Conservation (phyloP, 1,140 invertebrate species). For the Tetraneura akinire region DNA sequence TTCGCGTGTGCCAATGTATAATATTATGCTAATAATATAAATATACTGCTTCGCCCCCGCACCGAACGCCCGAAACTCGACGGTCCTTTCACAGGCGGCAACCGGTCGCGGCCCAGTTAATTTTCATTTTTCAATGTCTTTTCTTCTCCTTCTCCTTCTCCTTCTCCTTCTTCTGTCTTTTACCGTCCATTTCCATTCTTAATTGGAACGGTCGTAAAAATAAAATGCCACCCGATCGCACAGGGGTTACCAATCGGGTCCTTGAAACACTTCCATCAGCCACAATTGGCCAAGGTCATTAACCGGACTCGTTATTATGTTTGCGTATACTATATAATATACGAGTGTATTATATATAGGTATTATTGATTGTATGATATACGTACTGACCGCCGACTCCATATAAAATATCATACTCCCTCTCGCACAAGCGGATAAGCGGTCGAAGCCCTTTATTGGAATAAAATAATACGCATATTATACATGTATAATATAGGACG, state of each 20-base stretch:
- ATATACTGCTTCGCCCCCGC: slow-evolving; percentile 15
- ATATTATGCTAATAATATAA: too few relatives aligned
- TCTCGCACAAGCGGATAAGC: background rate
- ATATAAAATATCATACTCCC: too few relatives aligned
- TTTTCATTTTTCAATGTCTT: background rate
- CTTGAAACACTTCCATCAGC: slow-evolving; percentile 24
- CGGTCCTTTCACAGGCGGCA: background rate
- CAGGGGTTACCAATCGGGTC: slow-evolving; percentile 33
- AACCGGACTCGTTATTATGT: slow-evolving; percentile 4
- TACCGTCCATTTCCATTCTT: background rate
- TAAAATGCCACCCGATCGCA: background rate
- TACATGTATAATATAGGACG: too few relatives aligned
- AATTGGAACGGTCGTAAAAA: slow-evolving; percentile 26
- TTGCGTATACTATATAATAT: too few relatives aligned
- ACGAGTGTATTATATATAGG: background rate
- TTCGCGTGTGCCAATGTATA: background rate
- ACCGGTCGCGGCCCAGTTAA: slow-evolving; percentile 34
- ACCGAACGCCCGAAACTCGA: background rate
- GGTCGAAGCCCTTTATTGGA: background rate
- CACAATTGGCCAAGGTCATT: slow-evolving; percentile 46
- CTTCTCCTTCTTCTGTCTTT: too few relatives aligned
- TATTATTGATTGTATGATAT: too few relatives aligned
- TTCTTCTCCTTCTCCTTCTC: too few relatives aligned
- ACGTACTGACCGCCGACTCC: background rate
- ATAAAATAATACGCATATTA: too few relatives aligned